Evolutionary conservation across 2,888 invertebrate genomes (phyloP).

Genomic region (Drymonia ruficornis): DNA sequence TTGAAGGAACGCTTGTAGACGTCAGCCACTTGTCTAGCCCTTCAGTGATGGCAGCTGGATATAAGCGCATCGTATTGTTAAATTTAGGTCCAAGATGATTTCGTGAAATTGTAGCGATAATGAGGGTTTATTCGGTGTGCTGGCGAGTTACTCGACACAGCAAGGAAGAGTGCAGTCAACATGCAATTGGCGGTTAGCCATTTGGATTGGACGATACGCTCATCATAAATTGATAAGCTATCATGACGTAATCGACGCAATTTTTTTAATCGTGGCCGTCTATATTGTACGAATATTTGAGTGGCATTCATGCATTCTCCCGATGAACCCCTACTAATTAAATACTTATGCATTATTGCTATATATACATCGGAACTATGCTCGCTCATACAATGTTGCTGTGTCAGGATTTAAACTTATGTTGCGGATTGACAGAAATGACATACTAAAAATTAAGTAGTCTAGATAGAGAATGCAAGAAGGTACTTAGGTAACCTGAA

Average conservation of each 20-base stretch:
- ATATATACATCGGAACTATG: too few relatives aligned
- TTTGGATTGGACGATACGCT: constrained; percentile 32
- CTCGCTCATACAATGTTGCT: too few relatives aligned
- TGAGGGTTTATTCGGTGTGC: background rate
- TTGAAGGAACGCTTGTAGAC: too few relatives aligned
- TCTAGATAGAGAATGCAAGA: too few relatives aligned
- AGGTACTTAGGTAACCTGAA: too few relatives aligned
- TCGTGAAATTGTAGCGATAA: background rate
- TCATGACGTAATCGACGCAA: constrained; percentile 35
- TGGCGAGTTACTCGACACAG: background rate
- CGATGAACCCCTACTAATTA: background rate
- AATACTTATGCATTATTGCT: background rate
- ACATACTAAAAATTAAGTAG: too few relatives aligned
- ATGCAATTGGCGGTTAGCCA: constrained; percentile 32
- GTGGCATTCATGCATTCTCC: constrained; percentile 3
- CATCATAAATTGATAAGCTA: constrained; percentile 36
- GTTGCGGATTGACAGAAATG: too few relatives aligned
- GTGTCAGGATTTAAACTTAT: too few relatives aligned
- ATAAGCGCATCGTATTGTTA: too few relatives aligned
- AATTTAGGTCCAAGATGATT: too few relatives aligned
- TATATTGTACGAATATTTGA: constrained; percentile 10
- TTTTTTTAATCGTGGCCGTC: constrained; percentile 25
- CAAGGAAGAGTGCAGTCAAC: constrained; percentile 24
- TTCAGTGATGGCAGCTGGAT: too few relatives aligned
- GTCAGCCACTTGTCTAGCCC: too few relatives aligned